These are phyloP conservation scores for Blastobasis adustella DNA, from an alignment of 2,888 invertebrate species.

Conservation along the genomic window DNA sequence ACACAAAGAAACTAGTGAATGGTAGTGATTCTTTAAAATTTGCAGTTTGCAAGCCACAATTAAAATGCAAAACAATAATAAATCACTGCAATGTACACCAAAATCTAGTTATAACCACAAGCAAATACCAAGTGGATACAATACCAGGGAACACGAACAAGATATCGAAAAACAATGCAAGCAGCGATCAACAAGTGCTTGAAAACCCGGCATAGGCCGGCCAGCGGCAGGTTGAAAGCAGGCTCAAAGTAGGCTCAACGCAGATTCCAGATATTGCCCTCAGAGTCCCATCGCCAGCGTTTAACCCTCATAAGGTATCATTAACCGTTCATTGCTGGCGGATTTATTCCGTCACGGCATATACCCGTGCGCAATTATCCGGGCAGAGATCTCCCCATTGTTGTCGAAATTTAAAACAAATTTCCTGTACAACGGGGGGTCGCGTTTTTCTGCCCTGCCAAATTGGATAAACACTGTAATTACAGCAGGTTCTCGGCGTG, in stretches of 20 bases:
- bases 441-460: constrained; percentile 68
- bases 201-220: too few species aligned
- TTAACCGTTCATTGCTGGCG: constrained; percentile 61
- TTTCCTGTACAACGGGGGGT: constrained; percentile 68
- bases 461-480: constrained; percentile 74
- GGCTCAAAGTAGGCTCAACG: background rate
- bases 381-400: constrained; percentile 67
- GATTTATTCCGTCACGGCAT: constrained; percentile 66
- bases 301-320: constrained; percentile 52
- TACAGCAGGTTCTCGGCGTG: constrained; percentile 12
- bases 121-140: too few species aligned
- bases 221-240: too few species aligned
- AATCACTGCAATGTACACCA: too few species aligned
- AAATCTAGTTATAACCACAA: too few species aligned
- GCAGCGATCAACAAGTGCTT: too few species aligned
- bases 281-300: constrained; percentile 49
- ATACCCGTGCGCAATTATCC: constrained; percentile 66
- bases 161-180: too few species aligned
- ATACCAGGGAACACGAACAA: too few species aligned
- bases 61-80: too few species aligned
- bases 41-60: too few species aligned
- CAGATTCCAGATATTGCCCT: constrained; percentile 28
- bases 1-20: too few species aligned
- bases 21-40: too few species aligned
- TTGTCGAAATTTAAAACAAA: constrained; percentile 75